Evolutionary conservation across 2,797 vertebrate genomes (phyloP).

Genomic region (Philypnodon macrostomus): DNA sequence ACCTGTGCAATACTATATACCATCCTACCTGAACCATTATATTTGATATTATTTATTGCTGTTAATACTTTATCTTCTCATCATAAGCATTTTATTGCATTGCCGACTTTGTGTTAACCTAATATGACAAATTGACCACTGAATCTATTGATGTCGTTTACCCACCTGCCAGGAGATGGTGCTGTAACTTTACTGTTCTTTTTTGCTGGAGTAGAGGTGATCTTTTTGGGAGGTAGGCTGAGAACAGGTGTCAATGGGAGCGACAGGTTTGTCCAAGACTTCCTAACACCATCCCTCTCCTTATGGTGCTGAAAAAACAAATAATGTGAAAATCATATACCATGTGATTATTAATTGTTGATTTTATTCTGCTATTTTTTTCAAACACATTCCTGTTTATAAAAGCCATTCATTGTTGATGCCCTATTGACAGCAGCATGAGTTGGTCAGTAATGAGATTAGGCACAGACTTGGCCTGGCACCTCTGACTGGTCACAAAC

Average conservation of each 20-base stretch:
- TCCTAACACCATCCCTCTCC: slow-evolving; percentile 75
- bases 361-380: too few relatives aligned
- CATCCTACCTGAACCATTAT: too few relatives aligned
- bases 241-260: slow-evolving; percentile 66
- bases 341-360: accelerated
- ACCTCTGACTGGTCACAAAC: slow-evolving; percentile 5
- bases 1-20: too few relatives aligned
- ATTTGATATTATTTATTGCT: too few relatives aligned
- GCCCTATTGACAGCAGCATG: slow-evolving; percentile 21
- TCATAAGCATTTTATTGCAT: too few relatives aligned
- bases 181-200: slow-evolving; percentile 78
- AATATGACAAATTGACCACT: too few relatives aligned
- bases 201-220: slow-evolving; percentile 76
- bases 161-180: slow-evolving; percentile 85
- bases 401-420: neutral
- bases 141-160: slow-evolving; percentile 11
- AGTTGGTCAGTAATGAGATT: slow-evolving; percentile 50
- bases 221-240: slow-evolving; percentile 66
- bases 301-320: slow-evolving; percentile 72
- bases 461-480: slow-evolving; percentile 28
- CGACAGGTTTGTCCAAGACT: slow-evolving; percentile 82
- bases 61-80: too few relatives aligned
- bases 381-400: too few relatives aligned
- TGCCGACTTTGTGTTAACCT: too few relatives aligned
- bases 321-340: slow-evolving; percentile 2